A percentile compares a stretch with the other conserved stretches of the same genome.
Evolutionary conservation across 1,140 invertebrate genomes (phyloP).

Genomic region (Eupristina koningsbergeri): DNA sequence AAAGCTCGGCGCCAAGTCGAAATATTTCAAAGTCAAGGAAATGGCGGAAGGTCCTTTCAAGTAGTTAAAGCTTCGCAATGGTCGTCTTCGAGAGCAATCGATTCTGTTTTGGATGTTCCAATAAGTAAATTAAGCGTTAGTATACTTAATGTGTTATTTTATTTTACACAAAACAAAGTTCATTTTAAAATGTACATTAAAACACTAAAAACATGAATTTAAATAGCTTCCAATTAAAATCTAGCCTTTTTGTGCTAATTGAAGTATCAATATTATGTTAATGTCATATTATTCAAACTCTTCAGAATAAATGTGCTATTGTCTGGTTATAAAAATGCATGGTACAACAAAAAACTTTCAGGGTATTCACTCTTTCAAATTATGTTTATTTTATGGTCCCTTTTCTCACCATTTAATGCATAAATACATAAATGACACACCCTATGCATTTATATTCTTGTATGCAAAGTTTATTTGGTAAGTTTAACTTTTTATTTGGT

Average conservation of each 20-base stretch:
- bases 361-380: constrained; percentile 1
- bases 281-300: neutral
- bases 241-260: neutral
- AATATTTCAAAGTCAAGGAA: constrained; percentile 68
- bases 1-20: constrained; percentile 66
- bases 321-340: neutral
- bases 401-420: neutral
- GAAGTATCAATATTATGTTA: neutral
- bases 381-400: constrained; percentile 19
- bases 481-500: neutral
- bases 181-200: neutral
- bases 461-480: neutral
- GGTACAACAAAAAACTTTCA: neutral
- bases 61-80: constrained; percentile 67
- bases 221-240: neutral
- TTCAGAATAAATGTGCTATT: neutral
- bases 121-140: constrained; percentile 32
- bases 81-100: constrained; percentile 61
- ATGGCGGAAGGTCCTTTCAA: constrained; percentile 65
- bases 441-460: neutral
- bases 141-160: neutral
- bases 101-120: constrained; percentile 49
- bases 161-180: neutral
- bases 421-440: neutral
- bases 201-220: neutral